Conservation (phyloP, 2,888 invertebrate species). For the Chorisops tibialis region DNA sequence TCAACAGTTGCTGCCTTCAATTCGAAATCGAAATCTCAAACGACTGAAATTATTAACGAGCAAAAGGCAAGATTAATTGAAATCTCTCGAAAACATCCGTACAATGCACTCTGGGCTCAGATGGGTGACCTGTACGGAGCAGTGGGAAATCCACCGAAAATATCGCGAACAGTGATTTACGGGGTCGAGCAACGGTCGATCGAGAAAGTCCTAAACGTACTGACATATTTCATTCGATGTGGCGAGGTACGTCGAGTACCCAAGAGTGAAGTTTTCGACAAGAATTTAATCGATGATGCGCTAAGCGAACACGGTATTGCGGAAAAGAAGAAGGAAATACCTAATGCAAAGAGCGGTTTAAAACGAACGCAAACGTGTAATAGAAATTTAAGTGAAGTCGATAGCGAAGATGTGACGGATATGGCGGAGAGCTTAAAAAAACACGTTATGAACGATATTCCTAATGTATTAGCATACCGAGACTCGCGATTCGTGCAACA, state of each 20-base stretch:
- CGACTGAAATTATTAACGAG: slow-evolving; percentile 39
- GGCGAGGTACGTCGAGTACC: slow-evolving; percentile 63
- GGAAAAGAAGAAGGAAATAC: neutral
- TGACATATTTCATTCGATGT: slow-evolving; percentile 86
- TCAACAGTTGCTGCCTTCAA: slow-evolving; percentile 63
- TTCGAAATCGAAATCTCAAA: slow-evolving; percentile 39
- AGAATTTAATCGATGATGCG: slow-evolving; percentile 37
- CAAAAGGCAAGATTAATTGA: slow-evolving; percentile 56
- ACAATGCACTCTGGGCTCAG: slow-evolving; percentile 89
- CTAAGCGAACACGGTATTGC: slow-evolving; percentile 3
- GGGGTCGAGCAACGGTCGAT: slow-evolving; percentile 64
- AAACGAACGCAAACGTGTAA: slow-evolving; percentile 46
- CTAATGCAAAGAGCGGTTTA: slow-evolving; percentile 33
- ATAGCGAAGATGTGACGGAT: neutral
- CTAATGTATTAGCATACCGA: slow-evolving; percentile 48
- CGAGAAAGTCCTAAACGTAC: slow-evolving; percentile 68
- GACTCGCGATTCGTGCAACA: slow-evolving; percentile 51
- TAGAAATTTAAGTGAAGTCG: slow-evolving; percentile 43
- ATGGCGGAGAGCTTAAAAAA: slow-evolving; percentile 21
- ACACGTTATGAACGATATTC: slow-evolving; percentile 46
- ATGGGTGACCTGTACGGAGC: slow-evolving; percentile 83
- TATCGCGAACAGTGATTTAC: slow-evolving; percentile 76
- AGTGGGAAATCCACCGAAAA: slow-evolving; percentile 71
- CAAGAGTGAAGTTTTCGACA: slow-evolving; percentile 38
- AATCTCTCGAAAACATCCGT: slow-evolving; percentile 64